A percentile compares a stretch with the other conserved stretches of the same genome.
Evolutionary conservation across 1,140 invertebrate genomes (phyloP).

Genomic region (Matsumurasca onukii): DNA sequence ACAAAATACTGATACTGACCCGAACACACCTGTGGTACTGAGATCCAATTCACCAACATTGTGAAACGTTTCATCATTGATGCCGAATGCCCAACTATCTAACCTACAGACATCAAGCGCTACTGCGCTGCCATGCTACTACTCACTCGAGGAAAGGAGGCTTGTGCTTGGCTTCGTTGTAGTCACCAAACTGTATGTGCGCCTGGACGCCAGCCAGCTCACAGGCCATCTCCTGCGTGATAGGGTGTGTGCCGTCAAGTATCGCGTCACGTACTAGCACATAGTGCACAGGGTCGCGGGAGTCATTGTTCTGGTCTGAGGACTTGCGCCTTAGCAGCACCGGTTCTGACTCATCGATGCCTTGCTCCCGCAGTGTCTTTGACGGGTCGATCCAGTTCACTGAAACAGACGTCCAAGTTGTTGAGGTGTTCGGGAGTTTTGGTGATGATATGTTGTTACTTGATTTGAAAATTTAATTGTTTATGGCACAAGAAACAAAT

Average conservation of each 20-base stretch:
- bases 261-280: slow-evolving; percentile 96
- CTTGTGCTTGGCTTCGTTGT: slow-evolving; percentile 93
- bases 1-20: too few species aligned
- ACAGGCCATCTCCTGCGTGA: slow-evolving; percentile 96
- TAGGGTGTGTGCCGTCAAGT: slow-evolving; percentile 96
- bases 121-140: too few species aligned
- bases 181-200: slow-evolving; percentile 97
- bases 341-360: slow-evolving; percentile 90
- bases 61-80: too few species aligned
- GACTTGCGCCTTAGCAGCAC: slow-evolving; percentile 91
- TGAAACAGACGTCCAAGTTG: too few species aligned
- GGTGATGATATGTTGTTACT: too few species aligned
- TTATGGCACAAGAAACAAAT: too few species aligned
- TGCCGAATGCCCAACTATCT: too few species aligned
- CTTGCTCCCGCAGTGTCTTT: slow-evolving; percentile 96
- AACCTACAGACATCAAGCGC: too few species aligned
- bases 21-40: too few species aligned
- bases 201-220: slow-evolving; percentile 97
- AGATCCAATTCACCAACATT: too few species aligned
- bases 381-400: slow-evolving; percentile 98
- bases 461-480: too few species aligned
- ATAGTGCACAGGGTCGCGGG: slow-evolving; percentile 97
- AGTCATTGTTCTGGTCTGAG: slow-evolving; percentile 99
- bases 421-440: too few species aligned
- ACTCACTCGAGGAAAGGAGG: slow-evolving; percentile 94